Evolutionary conservation across 2,113 vertebrate genomes (phyloP), one percentile per base, ranked within the genome.

Genomic region (Lota lota): DNA sequence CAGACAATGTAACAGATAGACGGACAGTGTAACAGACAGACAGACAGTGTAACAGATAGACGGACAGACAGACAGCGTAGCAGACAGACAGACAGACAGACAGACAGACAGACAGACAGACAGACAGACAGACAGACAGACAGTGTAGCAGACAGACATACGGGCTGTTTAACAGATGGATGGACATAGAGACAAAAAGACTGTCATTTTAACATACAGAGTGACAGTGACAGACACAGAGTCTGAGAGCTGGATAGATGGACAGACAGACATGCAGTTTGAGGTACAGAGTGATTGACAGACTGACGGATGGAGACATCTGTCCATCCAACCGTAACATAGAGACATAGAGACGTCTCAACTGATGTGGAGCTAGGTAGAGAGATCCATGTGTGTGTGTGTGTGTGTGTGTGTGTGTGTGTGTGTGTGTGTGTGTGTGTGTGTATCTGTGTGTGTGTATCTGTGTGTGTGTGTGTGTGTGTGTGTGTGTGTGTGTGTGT

Each of bases 111-210:
- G 53, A n/a, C 16, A n/a, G 10, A 5, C n/a, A 56, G 16, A 18
- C 3, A 5, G 53, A n/a, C 4, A 16, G 53, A 5, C 11, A 1
- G 50, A 16, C 16, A 7, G 50, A 14, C 50, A 6, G 50, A 16
- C 67, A 65, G 18, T 66, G 66, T 83, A 81, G 75, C 64, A 65
- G 82, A 75, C 22, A 53, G 82, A 69, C 74, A 85, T 68, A 68
- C 62, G 68, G 58, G 40, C 17, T 36, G 67, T 61, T 36, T 65
- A 64, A 67, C 77, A 61, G 57, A 67, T 47, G 47, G 64, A 5
- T 33, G 56, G 28, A 64, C 60, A 40, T 22, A 1, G 6, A 58
- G 61, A 64, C 21, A 51, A 17, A 7, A 10, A 16, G 17, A 14
- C 15, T 5, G 28, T 20, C 8, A 53, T 47, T 78, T 57, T 3